phyloP scores from a whole-genome alignment of 1,140 invertebrate species.

The Scaptomyza montana region DNA sequence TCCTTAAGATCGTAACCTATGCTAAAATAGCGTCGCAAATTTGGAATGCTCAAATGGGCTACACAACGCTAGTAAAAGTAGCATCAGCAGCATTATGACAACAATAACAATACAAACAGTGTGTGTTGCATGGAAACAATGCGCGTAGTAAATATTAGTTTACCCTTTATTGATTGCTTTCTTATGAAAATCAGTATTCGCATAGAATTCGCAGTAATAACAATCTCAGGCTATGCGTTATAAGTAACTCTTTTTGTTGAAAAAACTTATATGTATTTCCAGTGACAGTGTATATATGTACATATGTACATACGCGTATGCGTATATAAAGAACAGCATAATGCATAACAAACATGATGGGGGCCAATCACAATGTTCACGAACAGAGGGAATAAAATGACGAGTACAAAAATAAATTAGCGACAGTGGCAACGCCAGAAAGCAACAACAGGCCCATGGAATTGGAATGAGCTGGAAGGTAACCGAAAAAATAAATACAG shows the following conservation, averaged over 20 bases:
- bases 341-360: slow-evolving; percentile 11
- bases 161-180: background rate
- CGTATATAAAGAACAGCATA: slow-evolving; percentile 7
- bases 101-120: slow-evolving; percentile 31
- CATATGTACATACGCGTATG: background rate
- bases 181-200: background rate
- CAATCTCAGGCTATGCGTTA: background rate
- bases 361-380: slow-evolving; percentile 7
- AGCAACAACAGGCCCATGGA: slow-evolving; percentile 21
- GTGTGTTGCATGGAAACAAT: slow-evolving; percentile 45
- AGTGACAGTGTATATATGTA: too few relatives aligned
- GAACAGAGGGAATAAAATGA: slow-evolving; percentile 14
- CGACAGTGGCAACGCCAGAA: slow-evolving; percentile 25
- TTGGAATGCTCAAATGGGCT: slow-evolving; percentile 31
- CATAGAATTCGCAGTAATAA: background rate
- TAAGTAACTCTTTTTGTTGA: background rate
- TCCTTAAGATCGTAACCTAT: slow-evolving; percentile 28
- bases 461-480: slow-evolving; percentile 39
- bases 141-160: background rate
- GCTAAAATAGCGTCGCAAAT: slow-evolving; percentile 74
- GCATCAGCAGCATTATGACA: background rate
- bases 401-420: slow-evolving; percentile 7
- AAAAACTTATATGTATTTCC: too few relatives aligned
- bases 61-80: slow-evolving; percentile 30
- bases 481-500: slow-evolving; percentile 25